Percentiles rank a stretch among this genome's conserved stretches.
Conservation (phyloP, 2,113 vertebrate genomes). For the Uria aalge region DNA sequence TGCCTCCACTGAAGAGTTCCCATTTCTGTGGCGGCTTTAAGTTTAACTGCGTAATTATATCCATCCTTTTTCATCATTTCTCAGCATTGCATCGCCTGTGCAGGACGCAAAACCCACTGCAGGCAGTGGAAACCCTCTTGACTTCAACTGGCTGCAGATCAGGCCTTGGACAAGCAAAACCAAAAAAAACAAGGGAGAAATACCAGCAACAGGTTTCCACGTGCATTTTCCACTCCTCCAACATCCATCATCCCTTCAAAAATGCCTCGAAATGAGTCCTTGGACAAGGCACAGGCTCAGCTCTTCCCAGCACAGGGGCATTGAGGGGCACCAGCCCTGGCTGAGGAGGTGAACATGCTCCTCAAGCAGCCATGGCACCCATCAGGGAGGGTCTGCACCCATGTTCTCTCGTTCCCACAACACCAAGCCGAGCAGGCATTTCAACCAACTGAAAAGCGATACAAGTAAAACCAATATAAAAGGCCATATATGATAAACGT, state of each 20-base stretch:
- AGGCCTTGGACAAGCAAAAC: neutral
- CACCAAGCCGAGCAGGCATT: neutral
- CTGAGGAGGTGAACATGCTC: rapidly evolving
- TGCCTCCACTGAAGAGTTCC: neutral
- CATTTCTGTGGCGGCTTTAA: neutral
- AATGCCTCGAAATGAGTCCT: neutral
- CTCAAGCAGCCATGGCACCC: neutral
- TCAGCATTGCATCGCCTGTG: rapidly evolving
- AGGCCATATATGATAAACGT: neutral
- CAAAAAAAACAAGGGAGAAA: neutral
- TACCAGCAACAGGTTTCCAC: neutral
- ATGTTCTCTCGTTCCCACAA: rapidly evolving
- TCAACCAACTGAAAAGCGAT: neutral
- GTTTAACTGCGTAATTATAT: neutral
- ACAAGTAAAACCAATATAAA: rapidly evolving
- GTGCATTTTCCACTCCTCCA: rapidly evolving
- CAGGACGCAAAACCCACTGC: neutral
- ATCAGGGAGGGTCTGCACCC: neutral
- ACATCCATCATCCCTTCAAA: neutral
- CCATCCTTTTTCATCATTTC: neutral
- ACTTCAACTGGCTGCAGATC: neutral
- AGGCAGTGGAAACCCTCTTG: neutral
- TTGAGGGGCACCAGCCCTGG: rapidly evolving
- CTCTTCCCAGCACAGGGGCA: rapidly evolving
- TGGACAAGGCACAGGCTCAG: neutral